Evolutionary conservation across 2,113 vertebrate genomes (phyloP), one percentile per base, ranked within the genome.

Genomic region (Lucifuga dentata): DNA sequence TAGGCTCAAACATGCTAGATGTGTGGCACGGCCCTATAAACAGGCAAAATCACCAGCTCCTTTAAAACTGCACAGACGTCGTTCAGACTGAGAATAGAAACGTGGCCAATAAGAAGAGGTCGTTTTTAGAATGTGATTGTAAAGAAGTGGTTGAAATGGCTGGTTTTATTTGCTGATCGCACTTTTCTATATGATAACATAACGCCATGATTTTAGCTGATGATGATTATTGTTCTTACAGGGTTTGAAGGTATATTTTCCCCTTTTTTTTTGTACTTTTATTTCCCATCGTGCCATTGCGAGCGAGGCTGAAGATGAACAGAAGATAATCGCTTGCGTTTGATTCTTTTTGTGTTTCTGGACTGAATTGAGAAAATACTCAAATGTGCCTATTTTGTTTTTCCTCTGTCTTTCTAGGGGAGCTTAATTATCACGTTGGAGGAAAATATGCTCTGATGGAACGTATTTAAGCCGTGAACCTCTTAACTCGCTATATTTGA

Each of bases 401-500:
- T 81, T 68, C 7, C 51, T n/a, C 32, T 29, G 56, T 86, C 43
- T 83, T 88, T 83, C 32, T 46, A 75, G 71, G 88, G 86, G 86
- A 91, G 89, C 87, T 91, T 90, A 90, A 88, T 92, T 86, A 35
- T 77, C 46, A 62, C 52, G 57, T 80, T 58, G 17, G n/a, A 56
- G 65, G 59, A 68, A 66, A 90, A 90, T 91, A 89, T 87, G 89
- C 78, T 90, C 83, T 74, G n/a, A 66, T 40, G 9, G 84, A 77
- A 83, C 86, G 70, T 66, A 71, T 90, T 92, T 92, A 89, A 91
- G 89, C 88, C 66, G 84, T 92, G 90, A 91, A 91, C 91, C 92
- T 91, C 84, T 87, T 71, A 77, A 86, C 87, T 86, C 83, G 26
- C 74, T 88, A 84, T 89, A 81, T 85, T 78, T 80, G 84, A 91